These are phyloP conservation scores for Paragorgia papillata DNA, from an alignment of 92 coral and sea anemone genomes.

Conservation along the genomic window DNA sequence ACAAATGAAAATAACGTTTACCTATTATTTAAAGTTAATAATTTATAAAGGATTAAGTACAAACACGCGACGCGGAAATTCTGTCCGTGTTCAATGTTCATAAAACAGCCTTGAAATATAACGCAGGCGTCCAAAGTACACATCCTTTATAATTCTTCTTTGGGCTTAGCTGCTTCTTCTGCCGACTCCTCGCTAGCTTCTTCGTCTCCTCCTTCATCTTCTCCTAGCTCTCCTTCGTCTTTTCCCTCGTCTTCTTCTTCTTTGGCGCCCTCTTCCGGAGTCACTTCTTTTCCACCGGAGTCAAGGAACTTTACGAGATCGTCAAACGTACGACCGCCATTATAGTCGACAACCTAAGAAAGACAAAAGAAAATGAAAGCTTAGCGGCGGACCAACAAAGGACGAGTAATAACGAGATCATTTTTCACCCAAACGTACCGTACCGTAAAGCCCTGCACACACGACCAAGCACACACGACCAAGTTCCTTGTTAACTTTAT, in stretches of 20 bases:
- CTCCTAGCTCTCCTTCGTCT: conserved; percentile 61
- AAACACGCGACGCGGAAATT: background rate
- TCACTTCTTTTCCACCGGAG: conserved; percentile 86
- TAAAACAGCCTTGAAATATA: background rate
- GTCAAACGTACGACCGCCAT: conserved; percentile 92
- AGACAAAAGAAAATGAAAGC: background rate
- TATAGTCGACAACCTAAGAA: conserved; percentile 82
- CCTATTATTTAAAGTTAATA: conserved; percentile 13
- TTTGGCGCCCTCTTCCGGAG: conserved; percentile 52
- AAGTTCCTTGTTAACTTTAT: too few relatives aligned
- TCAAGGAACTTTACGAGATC: conserved; percentile 85
- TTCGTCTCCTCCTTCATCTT: conserved; percentile 57
- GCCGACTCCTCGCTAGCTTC: conserved; percentile 54
- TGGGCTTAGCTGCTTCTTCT: conserved; percentile 41
- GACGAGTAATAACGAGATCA: background rate
- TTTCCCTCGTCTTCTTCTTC: conserved; percentile 61
- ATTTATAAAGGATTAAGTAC: conserved; percentile 32
- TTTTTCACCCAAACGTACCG: too few relatives aligned
- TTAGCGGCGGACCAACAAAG: background rate
- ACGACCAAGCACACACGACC: too few relatives aligned
- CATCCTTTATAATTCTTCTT: conserved; percentile 79
- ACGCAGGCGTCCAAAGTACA: background rate
- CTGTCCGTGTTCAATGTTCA: background rate
- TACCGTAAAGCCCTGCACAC: too few relatives aligned
- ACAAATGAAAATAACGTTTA: conserved; percentile 4